Conservation (phyloP, 2,113 vertebrate species). For the Benitochromis conjunctus region DNA sequence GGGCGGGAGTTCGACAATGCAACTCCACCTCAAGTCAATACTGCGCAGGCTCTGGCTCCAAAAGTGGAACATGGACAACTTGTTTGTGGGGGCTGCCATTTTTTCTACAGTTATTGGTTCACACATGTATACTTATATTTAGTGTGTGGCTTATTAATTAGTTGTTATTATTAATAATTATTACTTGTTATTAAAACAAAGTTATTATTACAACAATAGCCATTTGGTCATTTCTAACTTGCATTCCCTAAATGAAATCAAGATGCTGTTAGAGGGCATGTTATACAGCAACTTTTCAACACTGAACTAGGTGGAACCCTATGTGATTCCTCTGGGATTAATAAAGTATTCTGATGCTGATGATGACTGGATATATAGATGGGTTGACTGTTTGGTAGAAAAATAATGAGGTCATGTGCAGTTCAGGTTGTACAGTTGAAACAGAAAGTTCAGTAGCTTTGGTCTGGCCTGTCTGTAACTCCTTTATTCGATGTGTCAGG, state of each 20-base stretch:
- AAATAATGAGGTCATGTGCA: not conserved
- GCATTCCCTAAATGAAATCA: not conserved
- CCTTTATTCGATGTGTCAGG: not conserved
- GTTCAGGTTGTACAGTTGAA: not conserved
- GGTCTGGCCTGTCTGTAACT: not conserved
- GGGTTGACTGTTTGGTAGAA: not conserved
- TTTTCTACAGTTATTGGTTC: not conserved
- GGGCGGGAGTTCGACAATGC: not conserved
- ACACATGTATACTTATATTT: not conserved
- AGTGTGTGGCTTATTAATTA: not conserved
- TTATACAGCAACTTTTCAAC: not conserved
- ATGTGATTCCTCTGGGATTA: not conserved
- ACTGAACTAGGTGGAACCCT: not conserved
- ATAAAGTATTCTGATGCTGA: not conserved
- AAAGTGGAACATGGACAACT: not conserved
- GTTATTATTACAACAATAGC: rapidly evolving
- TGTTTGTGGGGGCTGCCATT: not conserved
- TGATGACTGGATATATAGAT: not conserved
- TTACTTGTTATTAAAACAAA: not conserved
- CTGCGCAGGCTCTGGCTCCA: not conserved
- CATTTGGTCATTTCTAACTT: not conserved
- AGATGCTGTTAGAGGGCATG: not conserved
- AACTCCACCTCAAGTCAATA: not conserved
- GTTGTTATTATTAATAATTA: not conserved
- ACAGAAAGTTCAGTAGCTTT: not conserved